phyloP scores from a whole-genome alignment of 2,797 vertebrate genomes.

The Oreortyx pictus region DNA sequence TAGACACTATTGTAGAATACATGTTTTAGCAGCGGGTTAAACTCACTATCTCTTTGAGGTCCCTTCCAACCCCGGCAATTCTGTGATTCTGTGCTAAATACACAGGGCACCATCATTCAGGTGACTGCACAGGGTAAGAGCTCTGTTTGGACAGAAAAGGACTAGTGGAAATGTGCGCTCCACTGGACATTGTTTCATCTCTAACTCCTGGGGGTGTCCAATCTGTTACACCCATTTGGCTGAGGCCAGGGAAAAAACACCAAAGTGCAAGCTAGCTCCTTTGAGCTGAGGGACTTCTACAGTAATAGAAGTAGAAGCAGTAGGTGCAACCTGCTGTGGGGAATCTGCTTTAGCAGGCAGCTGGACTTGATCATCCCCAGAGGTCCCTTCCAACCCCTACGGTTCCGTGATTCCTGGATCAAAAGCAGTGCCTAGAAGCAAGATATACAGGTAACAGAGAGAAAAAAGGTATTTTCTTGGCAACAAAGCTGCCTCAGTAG shows the following conservation, averaged over 20 bases:
- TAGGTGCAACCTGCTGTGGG: no score
- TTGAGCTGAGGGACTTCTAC: neutral
- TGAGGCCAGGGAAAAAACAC: conserved; percentile 21
- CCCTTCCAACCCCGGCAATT: no score
- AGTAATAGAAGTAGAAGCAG: no score
- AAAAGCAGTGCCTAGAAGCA: conserved; percentile 23
- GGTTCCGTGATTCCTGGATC: neutral
- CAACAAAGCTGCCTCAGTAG: neutral
- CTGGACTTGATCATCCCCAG: no score
- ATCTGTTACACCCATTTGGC: neutral
- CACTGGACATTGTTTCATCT: neutral
- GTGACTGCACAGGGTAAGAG: neutral
- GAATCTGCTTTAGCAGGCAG: no score
- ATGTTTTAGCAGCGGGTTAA: no score
- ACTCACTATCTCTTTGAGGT: no score
- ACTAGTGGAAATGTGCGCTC: neutral
- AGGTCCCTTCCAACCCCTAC: no score
- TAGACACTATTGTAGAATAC: no score
- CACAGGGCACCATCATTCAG: neutral
- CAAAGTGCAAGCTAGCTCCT: neutral
- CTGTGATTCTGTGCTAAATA: neutral
- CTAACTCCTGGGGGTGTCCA: neutral
- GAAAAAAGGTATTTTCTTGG: neutral
- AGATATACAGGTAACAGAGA: neutral
- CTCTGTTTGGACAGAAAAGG: neutral